Evolutionary conservation across 2,797 vertebrate genomes (phyloP).

Genomic region (Arnoldichthys spilopterus): DNA sequence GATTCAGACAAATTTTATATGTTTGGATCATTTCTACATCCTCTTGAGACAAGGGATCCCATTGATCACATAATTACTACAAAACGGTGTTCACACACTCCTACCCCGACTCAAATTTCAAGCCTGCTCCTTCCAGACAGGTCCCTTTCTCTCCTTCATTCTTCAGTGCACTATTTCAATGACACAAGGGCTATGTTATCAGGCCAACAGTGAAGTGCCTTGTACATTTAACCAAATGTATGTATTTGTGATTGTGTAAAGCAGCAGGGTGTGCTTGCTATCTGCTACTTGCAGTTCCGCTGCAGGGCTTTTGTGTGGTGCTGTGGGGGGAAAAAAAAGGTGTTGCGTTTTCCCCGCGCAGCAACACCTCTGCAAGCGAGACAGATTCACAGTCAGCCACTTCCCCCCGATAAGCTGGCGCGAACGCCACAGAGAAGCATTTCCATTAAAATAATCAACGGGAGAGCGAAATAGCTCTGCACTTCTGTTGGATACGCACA

Average conservation of each 20-base stretch:
- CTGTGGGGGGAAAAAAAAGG: slow-evolving; percentile 61
- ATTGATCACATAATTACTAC: slow-evolving; percentile 23
- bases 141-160: slow-evolving; percentile 25
- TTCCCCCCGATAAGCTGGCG: slow-evolving; percentile 69
- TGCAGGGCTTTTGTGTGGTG: slow-evolving; percentile 67
- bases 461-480: slow-evolving; percentile 65
- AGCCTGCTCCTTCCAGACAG: slow-evolving; percentile 25
- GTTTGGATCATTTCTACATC: neutral
- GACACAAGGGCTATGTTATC: slow-evolving; percentile 66
- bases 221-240: slow-evolving; percentile 70
- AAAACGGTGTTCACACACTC: slow-evolving; percentile 22
- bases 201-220: slow-evolving; percentile 66
- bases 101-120: slow-evolving; percentile 33
- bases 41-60: neutral
- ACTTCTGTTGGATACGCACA: slow-evolving; percentile 54
- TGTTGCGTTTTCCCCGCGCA: slow-evolving; percentile 67
- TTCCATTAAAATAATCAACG: slow-evolving; percentile 77
- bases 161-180: slow-evolving; percentile 58
- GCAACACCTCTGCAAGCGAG: slow-evolving; percentile 67
- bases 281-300: slow-evolving; percentile 74
- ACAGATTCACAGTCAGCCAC: slow-evolving; percentile 69
- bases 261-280: slow-evolving; percentile 65
- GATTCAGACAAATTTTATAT: neutral
- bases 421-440: slow-evolving; percentile 54
- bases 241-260: slow-evolving; percentile 68